Evolutionary conservation across 2,888 invertebrate genomes (phyloP).

Genomic region (Nyleta sp.): DNA sequence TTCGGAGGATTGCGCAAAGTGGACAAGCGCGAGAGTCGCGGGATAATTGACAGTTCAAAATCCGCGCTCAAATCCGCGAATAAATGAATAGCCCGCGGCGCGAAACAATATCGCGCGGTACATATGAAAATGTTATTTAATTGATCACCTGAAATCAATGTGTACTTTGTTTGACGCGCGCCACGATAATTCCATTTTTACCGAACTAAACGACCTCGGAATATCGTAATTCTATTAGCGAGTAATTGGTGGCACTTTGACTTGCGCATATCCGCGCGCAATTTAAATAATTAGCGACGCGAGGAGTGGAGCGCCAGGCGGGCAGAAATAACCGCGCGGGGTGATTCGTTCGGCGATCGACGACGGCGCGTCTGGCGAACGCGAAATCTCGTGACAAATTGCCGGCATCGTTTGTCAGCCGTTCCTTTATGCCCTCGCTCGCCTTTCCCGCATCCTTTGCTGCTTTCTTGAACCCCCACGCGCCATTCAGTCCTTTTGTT

Average conservation of each 20-base stretch:
- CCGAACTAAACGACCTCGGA: conserved; percentile 55
- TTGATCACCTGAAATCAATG: conserved; percentile 54
- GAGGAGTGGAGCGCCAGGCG: conserved; percentile 33
- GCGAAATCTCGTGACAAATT: conserved; percentile 64
- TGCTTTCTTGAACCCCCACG: conserved; percentile 37
- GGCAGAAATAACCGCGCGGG: conserved; percentile 44
- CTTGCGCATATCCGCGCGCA: conserved; percentile 60
- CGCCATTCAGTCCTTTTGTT: conserved; percentile 2
- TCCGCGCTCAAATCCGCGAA: not conserved
- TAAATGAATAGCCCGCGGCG: no score
- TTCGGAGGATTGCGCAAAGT: no score
- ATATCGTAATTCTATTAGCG: conserved; percentile 63
- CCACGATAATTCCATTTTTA: conserved; percentile 61
- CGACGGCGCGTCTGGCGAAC: conserved; percentile 55
- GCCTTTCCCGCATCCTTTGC: conserved; percentile 36
- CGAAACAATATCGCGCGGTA: no score
- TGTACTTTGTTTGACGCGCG: conserved; percentile 39
- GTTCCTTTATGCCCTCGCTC: conserved; percentile 42
- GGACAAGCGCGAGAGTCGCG: no score
- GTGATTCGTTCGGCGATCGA: conserved; percentile 20
- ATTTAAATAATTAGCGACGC: conserved; percentile 60
- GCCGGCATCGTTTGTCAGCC: conserved; percentile 43
- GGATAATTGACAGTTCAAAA: conserved; percentile 7
- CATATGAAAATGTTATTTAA: conserved; percentile 50
- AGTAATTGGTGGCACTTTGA: conserved; percentile 58